Evolutionary conservation across 2,797 vertebrate species (phyloP).

Genomic region (Mareca penelope): DNA sequence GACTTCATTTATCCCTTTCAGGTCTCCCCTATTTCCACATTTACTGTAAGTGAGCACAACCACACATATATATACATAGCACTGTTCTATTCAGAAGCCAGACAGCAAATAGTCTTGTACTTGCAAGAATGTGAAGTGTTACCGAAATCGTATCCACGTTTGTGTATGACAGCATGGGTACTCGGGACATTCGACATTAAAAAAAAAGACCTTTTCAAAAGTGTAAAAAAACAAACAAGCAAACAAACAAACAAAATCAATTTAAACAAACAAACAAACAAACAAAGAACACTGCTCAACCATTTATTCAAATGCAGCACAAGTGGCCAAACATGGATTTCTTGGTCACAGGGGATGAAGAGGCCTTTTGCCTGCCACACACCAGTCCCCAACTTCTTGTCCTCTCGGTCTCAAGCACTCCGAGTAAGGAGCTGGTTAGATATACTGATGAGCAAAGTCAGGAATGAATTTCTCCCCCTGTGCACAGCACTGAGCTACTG

Average conservation of each 20-base stretch:
- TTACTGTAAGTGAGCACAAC: background rate
- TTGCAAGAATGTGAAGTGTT: background rate
- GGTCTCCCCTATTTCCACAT: background rate
- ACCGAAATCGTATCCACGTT: background rate
- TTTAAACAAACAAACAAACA: background rate
- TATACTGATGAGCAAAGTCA: background rate
- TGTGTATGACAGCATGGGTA: background rate
- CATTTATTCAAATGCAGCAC: background rate
- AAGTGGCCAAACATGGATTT: background rate
- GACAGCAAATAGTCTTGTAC: background rate
- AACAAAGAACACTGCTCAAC: background rate
- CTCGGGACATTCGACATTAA: background rate
- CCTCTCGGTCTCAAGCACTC: background rate
- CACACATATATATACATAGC: background rate
- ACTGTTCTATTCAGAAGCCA: background rate
- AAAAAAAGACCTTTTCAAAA: background rate
- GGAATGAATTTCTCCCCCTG: background rate
- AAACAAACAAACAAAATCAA: background rate
- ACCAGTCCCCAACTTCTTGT: background rate
- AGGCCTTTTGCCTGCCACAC: background rate
- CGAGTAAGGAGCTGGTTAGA: background rate
- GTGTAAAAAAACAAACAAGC: background rate
- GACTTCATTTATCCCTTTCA: conserved; percentile 9
- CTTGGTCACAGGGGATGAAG: background rate
- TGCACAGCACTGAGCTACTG: background rate